Conservation (phyloP, 2,888 invertebrate species). For the Drosophila mulleri region DNA sequence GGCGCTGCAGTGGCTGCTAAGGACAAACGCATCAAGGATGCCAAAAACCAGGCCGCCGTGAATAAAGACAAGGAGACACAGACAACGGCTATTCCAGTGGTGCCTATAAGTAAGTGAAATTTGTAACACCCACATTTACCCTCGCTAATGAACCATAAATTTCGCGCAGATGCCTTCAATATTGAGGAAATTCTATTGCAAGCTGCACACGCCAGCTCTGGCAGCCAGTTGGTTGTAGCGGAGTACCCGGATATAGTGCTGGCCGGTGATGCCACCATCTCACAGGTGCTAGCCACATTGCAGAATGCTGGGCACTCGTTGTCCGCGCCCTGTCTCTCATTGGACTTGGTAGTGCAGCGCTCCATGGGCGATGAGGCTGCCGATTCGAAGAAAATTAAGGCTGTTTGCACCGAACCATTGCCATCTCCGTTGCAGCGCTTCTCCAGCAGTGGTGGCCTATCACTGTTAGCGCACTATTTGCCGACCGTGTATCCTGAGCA, state of each 20-base stretch:
- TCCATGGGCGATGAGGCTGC: conserved; percentile 41
- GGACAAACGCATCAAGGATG: conserved; percentile 94
- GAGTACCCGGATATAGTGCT: conserved; percentile 86
- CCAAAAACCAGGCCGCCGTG: conserved; percentile 87
- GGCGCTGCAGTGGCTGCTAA: conserved; percentile 95
- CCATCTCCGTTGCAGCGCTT: conserved; percentile 91
- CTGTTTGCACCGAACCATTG: conserved; percentile 82
- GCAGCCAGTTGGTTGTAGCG: conserved; percentile 85
- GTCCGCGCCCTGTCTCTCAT: conserved; percentile 86
- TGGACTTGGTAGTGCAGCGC: conserved; percentile 77
- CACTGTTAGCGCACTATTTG: conserved; percentile 94
- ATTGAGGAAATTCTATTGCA: conserved; percentile 81
- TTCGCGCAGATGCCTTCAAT: conserved; percentile 76
- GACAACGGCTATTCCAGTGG: conserved; percentile 39
- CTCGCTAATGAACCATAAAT: background rate
- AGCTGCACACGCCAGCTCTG: conserved; percentile 77
- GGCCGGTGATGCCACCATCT: conserved; percentile 87
- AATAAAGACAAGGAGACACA: conserved; percentile 82
- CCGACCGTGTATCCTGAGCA: conserved; percentile 95
- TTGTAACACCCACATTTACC: background rate
- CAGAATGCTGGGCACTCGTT: conserved; percentile 86
- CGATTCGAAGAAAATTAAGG: conserved; percentile 71
- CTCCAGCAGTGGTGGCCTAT: conserved; percentile 94
- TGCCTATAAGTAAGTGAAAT: conserved; percentile 40
- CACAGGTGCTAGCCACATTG: conserved; percentile 87